Evolutionary conservation across 1,140 invertebrate species (phyloP).

Genomic region (Lithobius niger): DNA sequence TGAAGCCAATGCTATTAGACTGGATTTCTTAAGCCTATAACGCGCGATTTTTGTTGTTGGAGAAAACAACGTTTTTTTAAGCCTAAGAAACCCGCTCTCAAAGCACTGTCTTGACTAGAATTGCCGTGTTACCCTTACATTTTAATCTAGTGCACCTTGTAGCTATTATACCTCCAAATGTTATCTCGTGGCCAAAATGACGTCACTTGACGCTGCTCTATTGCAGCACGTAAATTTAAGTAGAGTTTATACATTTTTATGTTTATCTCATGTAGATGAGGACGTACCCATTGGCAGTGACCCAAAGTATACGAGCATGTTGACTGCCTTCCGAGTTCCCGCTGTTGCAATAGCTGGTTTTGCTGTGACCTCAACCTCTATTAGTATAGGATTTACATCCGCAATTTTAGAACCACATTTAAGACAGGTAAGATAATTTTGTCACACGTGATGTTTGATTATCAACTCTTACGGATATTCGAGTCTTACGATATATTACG

Average conservation of each 20-base stretch:
- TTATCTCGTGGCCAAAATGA: neutral
- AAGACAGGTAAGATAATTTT: constrained; percentile 40
- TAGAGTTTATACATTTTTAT: neutral
- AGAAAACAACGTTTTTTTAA: neutral
- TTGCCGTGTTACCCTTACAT: neutral
- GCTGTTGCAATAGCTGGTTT: constrained; percentile 49
- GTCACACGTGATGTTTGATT: too few species aligned
- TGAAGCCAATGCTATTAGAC: neutral
- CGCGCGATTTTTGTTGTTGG: neutral
- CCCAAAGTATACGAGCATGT: neutral
- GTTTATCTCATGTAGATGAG: neutral
- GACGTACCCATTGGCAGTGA: neutral
- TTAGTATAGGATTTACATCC: constrained; percentile 66
- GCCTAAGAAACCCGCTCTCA: too few species aligned
- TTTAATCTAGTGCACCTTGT: neutral
- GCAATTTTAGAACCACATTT: constrained; percentile 69
- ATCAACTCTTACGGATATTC: too few species aligned
- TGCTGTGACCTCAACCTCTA: constrained; percentile 56
- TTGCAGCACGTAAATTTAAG: neutral
- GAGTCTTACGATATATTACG: too few species aligned
- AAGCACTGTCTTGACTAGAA: neutral
- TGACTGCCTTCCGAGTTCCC: constrained; percentile 48
- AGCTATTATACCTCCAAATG: neutral
- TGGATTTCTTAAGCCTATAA: neutral
- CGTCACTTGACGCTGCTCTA: neutral